Evolutionary conservation across 2,113 vertebrate species (phyloP), one percentile per base, ranked within the genome.

Genomic region (Channa argus): DNA sequence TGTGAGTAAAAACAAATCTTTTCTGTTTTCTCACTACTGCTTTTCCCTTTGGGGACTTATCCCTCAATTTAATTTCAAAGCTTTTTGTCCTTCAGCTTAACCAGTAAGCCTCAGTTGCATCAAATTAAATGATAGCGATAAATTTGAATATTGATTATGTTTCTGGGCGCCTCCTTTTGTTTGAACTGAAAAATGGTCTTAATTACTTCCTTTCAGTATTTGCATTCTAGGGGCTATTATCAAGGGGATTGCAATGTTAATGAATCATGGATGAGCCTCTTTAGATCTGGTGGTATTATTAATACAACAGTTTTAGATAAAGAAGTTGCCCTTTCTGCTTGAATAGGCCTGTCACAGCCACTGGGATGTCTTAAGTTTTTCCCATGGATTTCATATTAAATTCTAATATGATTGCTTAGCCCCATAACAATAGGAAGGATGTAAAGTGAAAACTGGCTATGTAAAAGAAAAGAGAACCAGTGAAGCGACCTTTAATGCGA

Each of bases 1-100:
- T 89, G 97, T 98, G 92, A 98, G 96, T 98, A 76, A 58, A 84
- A 80, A 39, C 50, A 50, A 69, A 52, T 71, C 54, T 82, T 62
- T 55, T 61, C 45, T 60, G 11, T 82, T 84, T 63, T 52, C 47
- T 49, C 47, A 7, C 41, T 44, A 74, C 80, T 62, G 47, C 68
- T 45, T 59, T 41, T 24, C 59, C 65, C 77, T 9, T 1, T 5
- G 4, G 77, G 64, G 71, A 68, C 52, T 79, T 61, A 73, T 74
- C 70, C 75, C 24, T 61, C 69, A 59, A 81, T 86, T 87, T 86
- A 58, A 86, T 88, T 88, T 79, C 71, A 74, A 80, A 89, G 74
- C 64, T 33, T 82, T 86, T 84, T 85, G 86, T 91, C 87, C 84
- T 87, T 79, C 80, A 82, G 80, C 71, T 83, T 86, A 87, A 83